phyloP scores from a whole-genome alignment of 64 coral and sea anemone genomes.

The Stichodactyla helianthus region DNA sequence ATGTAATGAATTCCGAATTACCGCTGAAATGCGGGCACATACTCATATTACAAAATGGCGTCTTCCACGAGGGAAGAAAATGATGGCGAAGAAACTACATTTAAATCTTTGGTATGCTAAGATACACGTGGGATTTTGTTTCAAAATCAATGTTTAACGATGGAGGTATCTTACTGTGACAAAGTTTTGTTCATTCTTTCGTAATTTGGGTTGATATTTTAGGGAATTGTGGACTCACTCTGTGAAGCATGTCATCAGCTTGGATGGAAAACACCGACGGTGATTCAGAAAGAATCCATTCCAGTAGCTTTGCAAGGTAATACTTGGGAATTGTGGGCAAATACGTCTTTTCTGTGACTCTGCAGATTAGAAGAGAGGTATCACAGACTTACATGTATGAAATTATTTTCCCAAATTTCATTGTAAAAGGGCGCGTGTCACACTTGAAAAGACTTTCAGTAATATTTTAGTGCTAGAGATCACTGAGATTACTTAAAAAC shows the following conservation, averaged over 20 bases:
- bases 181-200: background rate
- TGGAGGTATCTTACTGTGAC: background rate
- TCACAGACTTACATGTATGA: too few species aligned
- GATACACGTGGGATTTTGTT: background rate
- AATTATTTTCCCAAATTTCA: too few species aligned
- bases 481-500: too few species aligned
- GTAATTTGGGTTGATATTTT: background rate
- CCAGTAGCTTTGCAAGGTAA: conserved; percentile 92
- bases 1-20: too few species aligned
- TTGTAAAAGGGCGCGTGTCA: too few species aligned
- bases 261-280: conserved; percentile 87
- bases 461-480: too few species aligned
- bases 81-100: conserved; percentile 44
- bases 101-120: conserved; percentile 68
- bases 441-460: too few species aligned
- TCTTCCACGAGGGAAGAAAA: background rate
- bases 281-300: conserved; percentile 93
- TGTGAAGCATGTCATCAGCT: conserved; percentile 93
- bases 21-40: background rate
- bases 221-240: conserved; percentile 87
- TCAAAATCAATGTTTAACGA: background rate
- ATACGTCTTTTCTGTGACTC: background rate
- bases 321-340: background rate
- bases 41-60: conserved; percentile 73
- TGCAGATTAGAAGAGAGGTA: too few species aligned